These are phyloP conservation scores for Epirrhoe alternata DNA, from an alignment of 2,888 invertebrate genomes.

Conservation along the genomic window DNA sequence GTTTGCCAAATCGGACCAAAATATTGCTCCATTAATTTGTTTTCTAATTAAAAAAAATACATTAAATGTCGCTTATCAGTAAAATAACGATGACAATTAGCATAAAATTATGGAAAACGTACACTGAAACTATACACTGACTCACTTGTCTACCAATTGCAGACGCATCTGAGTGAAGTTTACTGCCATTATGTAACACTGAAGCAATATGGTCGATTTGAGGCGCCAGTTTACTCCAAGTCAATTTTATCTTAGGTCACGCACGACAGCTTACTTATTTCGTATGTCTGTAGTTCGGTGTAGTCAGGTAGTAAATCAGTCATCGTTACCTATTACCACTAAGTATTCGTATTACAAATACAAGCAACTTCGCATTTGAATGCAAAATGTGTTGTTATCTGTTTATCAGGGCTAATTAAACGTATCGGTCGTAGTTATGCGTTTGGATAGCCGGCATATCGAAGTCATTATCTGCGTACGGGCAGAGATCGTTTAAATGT, in stretches of 20 bases:
- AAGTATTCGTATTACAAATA: background rate
- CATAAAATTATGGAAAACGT: constrained; percentile 46
- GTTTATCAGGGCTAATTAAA: constrained; percentile 15
- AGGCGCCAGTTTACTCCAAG: background rate
- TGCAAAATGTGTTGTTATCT: background rate
- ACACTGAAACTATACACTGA: constrained; percentile 5
- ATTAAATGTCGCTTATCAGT: constrained; percentile 19
- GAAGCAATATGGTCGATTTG: background rate
- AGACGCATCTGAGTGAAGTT: background rate
- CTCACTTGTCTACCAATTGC: constrained; percentile 6
- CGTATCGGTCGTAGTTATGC: constrained; percentile 4
- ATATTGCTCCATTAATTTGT: constrained; percentile 22
- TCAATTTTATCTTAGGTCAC: background rate
- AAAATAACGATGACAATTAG: constrained; percentile 24
- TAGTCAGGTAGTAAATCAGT: background rate
- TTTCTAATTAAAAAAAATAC: constrained; percentile 22
- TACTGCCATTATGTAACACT: background rate
- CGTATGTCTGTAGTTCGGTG: background rate
- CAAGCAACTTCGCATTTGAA: background rate
- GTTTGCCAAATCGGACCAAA: constrained; percentile 20
- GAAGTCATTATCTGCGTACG: constrained; percentile 43
- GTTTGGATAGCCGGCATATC: constrained; percentile 23
- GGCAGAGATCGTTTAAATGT: constrained; percentile 46
- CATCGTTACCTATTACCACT: background rate
- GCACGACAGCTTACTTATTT: background rate